phyloP scores from a whole-genome alignment of 53 echinoderm and acorn worm genomes.

The Patiria pectinifera region DNA sequence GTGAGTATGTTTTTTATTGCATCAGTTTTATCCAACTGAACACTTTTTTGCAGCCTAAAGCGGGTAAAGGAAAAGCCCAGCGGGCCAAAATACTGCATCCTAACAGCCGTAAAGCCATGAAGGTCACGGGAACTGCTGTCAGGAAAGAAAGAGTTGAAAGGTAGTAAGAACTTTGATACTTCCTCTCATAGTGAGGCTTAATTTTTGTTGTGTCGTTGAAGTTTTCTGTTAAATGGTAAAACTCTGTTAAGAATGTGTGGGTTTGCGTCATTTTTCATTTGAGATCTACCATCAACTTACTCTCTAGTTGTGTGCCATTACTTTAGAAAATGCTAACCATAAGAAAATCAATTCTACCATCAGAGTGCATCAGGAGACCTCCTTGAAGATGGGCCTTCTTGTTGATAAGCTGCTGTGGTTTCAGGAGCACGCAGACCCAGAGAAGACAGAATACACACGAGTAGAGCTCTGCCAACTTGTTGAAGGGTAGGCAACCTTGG shows the following conservation, averaged over 20 bases:
- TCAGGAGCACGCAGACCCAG: slow-evolving; percentile 77
- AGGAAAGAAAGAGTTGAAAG: slow-evolving; percentile 65
- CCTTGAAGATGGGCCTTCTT: slow-evolving; percentile 72
- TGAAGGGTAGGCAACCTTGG: slow-evolving; percentile 65
- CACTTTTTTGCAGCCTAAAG: slow-evolving; percentile 62
- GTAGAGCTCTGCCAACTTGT: slow-evolving; percentile 78
- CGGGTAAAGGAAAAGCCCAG: slow-evolving; percentile 40
- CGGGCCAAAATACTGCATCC: slow-evolving; percentile 68
- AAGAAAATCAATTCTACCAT: not conserved
- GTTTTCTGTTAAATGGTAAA: too few relatives aligned
- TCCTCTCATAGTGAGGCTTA: too few relatives aligned
- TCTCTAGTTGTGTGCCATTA: too few relatives aligned
- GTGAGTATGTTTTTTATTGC: not conserved
- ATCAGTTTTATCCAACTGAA: not conserved
- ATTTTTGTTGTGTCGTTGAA: too few relatives aligned
- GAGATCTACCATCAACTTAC: too few relatives aligned
- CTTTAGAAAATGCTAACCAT: too few relatives aligned
- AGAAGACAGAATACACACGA: slow-evolving; percentile 72
- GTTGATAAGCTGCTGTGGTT: slow-evolving; percentile 94
- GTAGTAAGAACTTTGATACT: not conserved
- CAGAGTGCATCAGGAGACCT: slow-evolving; percentile 78
- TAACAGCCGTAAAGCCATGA: slow-evolving; percentile 70
- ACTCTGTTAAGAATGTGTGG: too few relatives aligned
- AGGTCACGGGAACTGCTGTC: slow-evolving; percentile 57
- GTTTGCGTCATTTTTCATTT: too few relatives aligned